Evolutionary conservation across 1,140 invertebrate species (phyloP).

Genomic region (Heterodera schachtii): DNA sequence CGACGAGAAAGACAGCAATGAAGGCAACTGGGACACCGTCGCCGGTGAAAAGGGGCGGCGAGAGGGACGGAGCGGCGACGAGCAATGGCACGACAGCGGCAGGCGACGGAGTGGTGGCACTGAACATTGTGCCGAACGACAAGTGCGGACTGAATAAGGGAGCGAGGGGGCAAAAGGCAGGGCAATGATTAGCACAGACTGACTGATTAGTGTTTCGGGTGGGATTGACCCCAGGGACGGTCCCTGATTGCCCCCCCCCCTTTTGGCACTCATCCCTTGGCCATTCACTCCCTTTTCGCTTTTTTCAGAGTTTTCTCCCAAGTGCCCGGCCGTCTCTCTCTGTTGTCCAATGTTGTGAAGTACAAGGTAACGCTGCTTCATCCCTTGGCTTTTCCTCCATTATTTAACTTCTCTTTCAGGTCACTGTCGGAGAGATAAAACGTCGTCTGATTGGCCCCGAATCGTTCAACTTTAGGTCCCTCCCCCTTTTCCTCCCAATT

Average conservation of each 20-base stretch:
- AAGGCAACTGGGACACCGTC: neutral
- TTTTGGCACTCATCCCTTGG: no score
- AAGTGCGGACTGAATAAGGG: neutral
- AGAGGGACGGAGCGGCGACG: neutral
- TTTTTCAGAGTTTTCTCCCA: conserved; percentile 45
- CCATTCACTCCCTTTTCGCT: conserved; percentile 30
- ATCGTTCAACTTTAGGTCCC: conserved; percentile 49
- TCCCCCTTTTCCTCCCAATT: neutral
- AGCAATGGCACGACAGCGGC: neutral
- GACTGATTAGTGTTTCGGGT: no score
- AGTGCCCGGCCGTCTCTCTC: conserved; percentile 53
- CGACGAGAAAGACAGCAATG: no score
- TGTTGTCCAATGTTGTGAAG: conserved; percentile 58
- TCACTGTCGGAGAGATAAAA: conserved; percentile 59
- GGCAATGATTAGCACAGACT: no score
- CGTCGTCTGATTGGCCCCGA: conserved; percentile 55
- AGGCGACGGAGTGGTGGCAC: conserved; percentile 22
- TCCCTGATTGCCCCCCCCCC: no score
- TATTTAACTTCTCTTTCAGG: conserved; percentile 34
- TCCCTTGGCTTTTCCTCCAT: neutral
- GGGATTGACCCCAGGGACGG: no score
- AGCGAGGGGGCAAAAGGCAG: no score
- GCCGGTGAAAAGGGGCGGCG: neutral
- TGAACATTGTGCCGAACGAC: conserved; percentile 26
- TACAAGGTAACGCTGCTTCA: conserved; percentile 46